phyloP scores from a whole-genome alignment of 2,797 vertebrate genomes.

The Macrochelys suwanniensis region DNA sequence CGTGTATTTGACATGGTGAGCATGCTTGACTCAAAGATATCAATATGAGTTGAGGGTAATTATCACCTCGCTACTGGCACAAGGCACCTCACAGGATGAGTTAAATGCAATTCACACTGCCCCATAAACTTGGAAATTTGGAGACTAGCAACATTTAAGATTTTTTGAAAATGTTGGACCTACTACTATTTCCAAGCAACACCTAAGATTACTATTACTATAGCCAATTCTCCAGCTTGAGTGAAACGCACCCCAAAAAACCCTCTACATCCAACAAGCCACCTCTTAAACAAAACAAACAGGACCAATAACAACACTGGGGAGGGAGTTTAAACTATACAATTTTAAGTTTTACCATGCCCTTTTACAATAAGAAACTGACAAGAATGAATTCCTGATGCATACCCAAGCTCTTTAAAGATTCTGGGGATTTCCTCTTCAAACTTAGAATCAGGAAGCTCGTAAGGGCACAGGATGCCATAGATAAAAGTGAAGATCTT shows the following conservation, averaged over 20 bases:
- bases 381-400: not conserved
- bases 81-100: not conserved
- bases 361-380: not conserved
- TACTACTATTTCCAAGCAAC: not conserved
- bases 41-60: not conserved
- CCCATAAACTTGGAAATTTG: not conserved
- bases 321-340: not conserved
- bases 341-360: not conserved
- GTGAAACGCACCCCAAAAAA: not conserved
- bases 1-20: not conserved
- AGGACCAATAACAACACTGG: not conserved
- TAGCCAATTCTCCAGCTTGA: not conserved
- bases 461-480: constrained; percentile 90
- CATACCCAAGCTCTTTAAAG: constrained; percentile 92
- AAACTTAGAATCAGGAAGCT: constrained; percentile 92
- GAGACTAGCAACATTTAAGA: not conserved
- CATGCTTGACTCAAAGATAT: accelerated
- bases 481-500: constrained; percentile 96
- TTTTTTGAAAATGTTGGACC: accelerated
- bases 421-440: constrained; percentile 96
- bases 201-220: not conserved
- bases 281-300: not conserved
- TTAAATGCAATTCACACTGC: not conserved
- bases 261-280: not conserved
- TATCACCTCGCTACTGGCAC: not conserved